These are phyloP conservation scores for Tachina grossa DNA, from an alignment of 2,888 invertebrate species.

Conservation along the genomic window DNA sequence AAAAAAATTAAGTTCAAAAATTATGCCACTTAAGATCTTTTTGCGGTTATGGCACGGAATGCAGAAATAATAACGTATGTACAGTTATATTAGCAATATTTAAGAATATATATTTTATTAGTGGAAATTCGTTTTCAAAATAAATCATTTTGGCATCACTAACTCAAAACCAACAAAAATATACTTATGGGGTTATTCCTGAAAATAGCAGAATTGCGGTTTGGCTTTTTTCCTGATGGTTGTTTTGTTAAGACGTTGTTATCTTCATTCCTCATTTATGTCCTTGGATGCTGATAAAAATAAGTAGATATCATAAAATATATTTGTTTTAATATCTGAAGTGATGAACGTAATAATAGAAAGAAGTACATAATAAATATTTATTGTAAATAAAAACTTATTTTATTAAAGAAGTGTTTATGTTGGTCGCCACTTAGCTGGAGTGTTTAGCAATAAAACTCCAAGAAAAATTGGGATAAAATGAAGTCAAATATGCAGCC, in stretches of 20 bases:
- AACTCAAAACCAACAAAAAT: too few relatives aligned
- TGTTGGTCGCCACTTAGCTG: not conserved
- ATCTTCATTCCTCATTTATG: not conserved
- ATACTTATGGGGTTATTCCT: too few relatives aligned
- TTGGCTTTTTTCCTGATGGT: conserved; percentile 12
- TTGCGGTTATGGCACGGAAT: too few relatives aligned
- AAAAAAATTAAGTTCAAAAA: too few relatives aligned
- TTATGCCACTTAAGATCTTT: too few relatives aligned
- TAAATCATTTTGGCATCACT: too few relatives aligned
- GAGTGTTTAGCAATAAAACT: not conserved
- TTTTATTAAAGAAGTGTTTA: not conserved
- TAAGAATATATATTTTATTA: too few relatives aligned
- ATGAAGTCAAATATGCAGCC: not conserved
- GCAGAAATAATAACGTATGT: too few relatives aligned
- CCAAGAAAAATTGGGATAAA: not conserved
- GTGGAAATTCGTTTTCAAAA: too few relatives aligned
- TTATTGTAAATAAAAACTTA: conserved; percentile 5
- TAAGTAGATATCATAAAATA: conserved; percentile 44
- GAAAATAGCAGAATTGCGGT: too few relatives aligned
- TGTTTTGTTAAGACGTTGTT: conserved; percentile 32
- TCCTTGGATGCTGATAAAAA: conserved; percentile 3
- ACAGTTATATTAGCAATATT: too few relatives aligned
- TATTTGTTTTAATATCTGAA: conserved; percentile 42
- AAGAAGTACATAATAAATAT: conserved; percentile 20
- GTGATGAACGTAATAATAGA: conserved; percentile 23